A percentile compares a stretch with the other conserved stretches of the same genome.
These are phyloP conservation scores for Pelecanus crispus DNA, from an alignment of 2,113 vertebrate genomes.

Conservation along the genomic window DNA sequence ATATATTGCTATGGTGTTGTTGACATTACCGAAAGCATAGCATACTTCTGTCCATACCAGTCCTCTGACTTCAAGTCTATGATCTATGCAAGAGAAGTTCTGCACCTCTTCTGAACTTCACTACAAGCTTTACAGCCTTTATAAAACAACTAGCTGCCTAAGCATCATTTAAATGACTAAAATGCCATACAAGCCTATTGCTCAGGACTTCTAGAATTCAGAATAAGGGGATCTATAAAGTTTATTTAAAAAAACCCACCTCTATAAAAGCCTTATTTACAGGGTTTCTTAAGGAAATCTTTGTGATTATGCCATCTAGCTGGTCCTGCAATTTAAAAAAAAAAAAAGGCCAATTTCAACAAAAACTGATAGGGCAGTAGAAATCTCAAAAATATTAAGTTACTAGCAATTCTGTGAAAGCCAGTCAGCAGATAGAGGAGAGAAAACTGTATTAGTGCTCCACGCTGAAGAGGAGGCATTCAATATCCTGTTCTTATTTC, in stretches of 20 bases:
- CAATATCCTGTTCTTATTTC: background rate
- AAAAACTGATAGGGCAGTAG: background rate
- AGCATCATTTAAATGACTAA: background rate
- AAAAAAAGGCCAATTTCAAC: background rate
- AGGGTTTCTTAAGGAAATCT: background rate
- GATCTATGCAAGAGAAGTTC: background rate
- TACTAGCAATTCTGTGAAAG: background rate
- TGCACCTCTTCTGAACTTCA: background rate
- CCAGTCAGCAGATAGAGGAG: background rate
- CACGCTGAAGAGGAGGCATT: background rate
- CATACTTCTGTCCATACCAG: background rate
- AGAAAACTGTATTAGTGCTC: background rate
- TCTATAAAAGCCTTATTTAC: background rate
- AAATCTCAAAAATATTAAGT: background rate
- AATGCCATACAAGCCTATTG: background rate
- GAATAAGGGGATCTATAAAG: background rate
- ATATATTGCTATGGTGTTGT: background rate
- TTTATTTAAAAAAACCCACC: background rate
- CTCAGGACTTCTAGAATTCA: background rate
- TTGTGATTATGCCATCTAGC: background rate
- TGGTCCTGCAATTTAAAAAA: background rate
- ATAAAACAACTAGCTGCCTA: background rate
- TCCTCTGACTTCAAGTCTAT: background rate
- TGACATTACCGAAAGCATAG: background rate
- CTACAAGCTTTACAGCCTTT: background rate